Evolutionary conservation across 2,113 vertebrate genomes (phyloP).

Genomic region (Nettapus auritus): DNA sequence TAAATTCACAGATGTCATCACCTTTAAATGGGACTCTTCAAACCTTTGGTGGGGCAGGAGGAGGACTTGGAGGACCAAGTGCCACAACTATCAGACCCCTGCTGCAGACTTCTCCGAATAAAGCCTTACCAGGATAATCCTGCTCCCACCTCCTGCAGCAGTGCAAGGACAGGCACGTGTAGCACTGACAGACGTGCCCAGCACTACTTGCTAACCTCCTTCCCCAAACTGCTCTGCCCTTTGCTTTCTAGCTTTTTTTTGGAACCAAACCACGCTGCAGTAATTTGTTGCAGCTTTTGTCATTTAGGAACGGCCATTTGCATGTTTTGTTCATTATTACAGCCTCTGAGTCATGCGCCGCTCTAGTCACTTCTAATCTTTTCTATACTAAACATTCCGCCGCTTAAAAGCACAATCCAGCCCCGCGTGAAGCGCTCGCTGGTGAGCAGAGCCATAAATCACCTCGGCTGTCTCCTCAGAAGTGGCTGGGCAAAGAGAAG

Average conservation of each 20-base stretch:
- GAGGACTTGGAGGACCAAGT: background rate
- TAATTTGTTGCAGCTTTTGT: slow-evolving; percentile 29
- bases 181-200: too few species aligned
- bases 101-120: background rate
- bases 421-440: background rate
- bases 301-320: background rate
- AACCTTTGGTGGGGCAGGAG: background rate
- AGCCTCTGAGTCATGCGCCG: background rate
- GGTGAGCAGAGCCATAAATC: background rate
- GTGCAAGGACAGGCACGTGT: background rate
- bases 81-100: background rate
- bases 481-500: background rate
- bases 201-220: background rate
- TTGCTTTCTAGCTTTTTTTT: background rate
- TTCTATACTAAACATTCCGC: slow-evolving; percentile 11
- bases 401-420: background rate
- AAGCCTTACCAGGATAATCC: background rate
- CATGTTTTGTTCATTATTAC: slow-evolving; percentile 5
- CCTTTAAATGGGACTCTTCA: background rate
- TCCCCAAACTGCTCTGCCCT: background rate
- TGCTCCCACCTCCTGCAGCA: background rate
- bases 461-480: background rate
- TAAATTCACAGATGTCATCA: background rate
- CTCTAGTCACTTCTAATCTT: slow-evolving; percentile 47
- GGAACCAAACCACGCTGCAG: background rate